Percentiles rank a stretch among this genome's conserved stretches.
Conservation (phyloP, 2,888 invertebrate genomes). For the Torymus texanus region DNA sequence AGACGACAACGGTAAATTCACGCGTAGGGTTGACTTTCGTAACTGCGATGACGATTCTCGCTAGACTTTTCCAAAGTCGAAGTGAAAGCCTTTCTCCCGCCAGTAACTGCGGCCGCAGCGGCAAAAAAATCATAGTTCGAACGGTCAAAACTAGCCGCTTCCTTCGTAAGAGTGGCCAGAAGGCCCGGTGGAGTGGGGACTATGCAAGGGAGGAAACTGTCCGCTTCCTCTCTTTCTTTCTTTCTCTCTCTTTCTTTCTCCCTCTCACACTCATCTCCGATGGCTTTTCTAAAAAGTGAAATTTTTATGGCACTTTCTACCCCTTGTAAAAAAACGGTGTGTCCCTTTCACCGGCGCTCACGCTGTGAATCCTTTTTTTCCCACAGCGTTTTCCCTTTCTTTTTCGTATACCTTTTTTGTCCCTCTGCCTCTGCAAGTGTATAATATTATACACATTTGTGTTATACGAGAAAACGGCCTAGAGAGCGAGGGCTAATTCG, state of each 20-base stretch:
- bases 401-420: not conserved
- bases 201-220: constrained; percentile 53
- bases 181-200: constrained; percentile 56
- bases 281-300: constrained; percentile 66
- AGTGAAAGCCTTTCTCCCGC: constrained; percentile 64
- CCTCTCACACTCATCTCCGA: constrained; percentile 1
- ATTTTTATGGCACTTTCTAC: constrained; percentile 66
- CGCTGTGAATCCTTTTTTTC: constrained; percentile 29
- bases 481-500: constrained; percentile 31
- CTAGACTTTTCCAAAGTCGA: constrained; percentile 52
- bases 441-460: too few relatives aligned
- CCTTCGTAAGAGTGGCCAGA: constrained; percentile 51
- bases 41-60: constrained; percentile 30
- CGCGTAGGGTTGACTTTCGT: constrained; percentile 28
- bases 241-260: too few relatives aligned
- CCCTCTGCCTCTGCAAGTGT: constrained; percentile 4
- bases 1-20: constrained; percentile 15
- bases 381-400: not conserved
- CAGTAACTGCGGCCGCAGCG: constrained; percentile 49
- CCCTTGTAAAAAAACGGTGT: constrained; percentile 42
- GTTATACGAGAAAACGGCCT: too few relatives aligned
- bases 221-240: constrained; percentile 51
- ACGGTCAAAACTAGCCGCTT: constrained; percentile 15
- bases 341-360: constrained; percentile 13
- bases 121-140: constrained; percentile 56